These are phyloP conservation scores for Pipistrellus pygmaeus DNA, from an alignment of 2,797 vertebrate genomes.

Conservation along the genomic window DNA sequence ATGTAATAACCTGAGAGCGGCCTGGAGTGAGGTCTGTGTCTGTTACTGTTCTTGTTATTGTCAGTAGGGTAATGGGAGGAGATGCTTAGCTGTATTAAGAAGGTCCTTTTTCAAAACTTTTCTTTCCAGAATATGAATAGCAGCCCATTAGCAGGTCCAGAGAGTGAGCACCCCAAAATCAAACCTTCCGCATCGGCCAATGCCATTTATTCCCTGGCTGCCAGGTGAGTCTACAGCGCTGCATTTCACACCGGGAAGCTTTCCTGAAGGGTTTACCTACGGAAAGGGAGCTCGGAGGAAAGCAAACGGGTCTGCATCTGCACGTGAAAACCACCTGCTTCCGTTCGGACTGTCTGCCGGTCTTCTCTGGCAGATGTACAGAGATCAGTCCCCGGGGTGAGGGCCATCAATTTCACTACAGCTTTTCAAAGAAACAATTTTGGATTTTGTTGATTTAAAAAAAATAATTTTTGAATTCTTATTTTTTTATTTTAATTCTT, in stretches of 20 bases:
- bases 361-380: not conserved
- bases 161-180: constrained; percentile 96
- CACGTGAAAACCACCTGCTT: not conserved
- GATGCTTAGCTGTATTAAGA: constrained; percentile 9
- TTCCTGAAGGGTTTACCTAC: not conserved
- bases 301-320: not conserved
- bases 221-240: constrained; percentile 88
- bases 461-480: not conserved
- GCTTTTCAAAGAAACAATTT: constrained; percentile 54
- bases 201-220: constrained; percentile 95
- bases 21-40: not conserved
- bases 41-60: not conserved
- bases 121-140: constrained; percentile 90
- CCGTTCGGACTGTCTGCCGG: not conserved
- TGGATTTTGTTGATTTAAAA: not conserved
- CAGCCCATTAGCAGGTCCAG: constrained; percentile 86
- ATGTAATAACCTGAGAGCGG: not conserved
- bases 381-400: not conserved
- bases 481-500: not conserved
- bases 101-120: constrained; percentile 25
- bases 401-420: not conserved
- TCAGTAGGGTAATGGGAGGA: not conserved
- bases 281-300: constrained; percentile 7
- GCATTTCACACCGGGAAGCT: not conserved
- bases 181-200: constrained; percentile 96